Evolutionary conservation across 2,888 invertebrate species (phyloP).

Genomic region (Leptinotarsa peninsularis): DNA sequence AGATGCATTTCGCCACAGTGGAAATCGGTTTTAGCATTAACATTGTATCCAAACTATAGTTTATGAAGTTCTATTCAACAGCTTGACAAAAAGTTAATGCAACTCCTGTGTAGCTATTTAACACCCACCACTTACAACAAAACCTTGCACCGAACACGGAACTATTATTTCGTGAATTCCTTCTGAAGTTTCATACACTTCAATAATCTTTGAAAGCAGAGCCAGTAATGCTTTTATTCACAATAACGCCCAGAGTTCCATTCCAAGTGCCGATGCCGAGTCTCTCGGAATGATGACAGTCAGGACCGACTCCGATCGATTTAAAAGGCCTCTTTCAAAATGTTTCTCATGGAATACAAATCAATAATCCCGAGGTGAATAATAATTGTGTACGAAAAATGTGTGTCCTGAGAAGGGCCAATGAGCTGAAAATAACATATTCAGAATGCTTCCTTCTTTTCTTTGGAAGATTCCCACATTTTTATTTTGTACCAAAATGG

Average conservation of each 20-base stretch:
- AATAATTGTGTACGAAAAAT: too few relatives aligned
- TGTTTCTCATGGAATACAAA: too few relatives aligned
- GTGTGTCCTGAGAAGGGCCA: too few relatives aligned
- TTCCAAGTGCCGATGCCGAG: slow-evolving; percentile 29
- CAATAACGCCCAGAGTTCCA: slow-evolving; percentile 34
- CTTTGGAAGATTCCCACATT: too few relatives aligned
- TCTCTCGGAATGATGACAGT: slow-evolving; percentile 22
- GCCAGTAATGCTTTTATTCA: slow-evolving; percentile 44
- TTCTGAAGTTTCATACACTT: slow-evolving; percentile 28
- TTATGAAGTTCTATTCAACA: slow-evolving; percentile 14
- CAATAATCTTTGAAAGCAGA: slow-evolving; percentile 30
- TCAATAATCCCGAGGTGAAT: too few relatives aligned
- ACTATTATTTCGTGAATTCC: slow-evolving; percentile 28
- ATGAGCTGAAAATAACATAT: too few relatives aligned
- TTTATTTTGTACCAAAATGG: too few relatives aligned
- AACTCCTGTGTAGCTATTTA: slow-evolving; percentile 28
- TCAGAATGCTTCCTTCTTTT: too few relatives aligned
- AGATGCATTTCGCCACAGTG: slow-evolving; percentile 11
- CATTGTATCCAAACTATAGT: slow-evolving; percentile 20
- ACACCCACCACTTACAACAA: slow-evolving; percentile 22
- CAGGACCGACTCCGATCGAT: background rate
- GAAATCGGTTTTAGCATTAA: slow-evolving; percentile 12
- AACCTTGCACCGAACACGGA: slow-evolving; percentile 22
- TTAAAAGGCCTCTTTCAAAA: background rate
- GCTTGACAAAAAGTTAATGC: slow-evolving; percentile 26